Evolutionary conservation across 2,797 vertebrate genomes (phyloP).

Genomic region (Meda fulgida): DNA sequence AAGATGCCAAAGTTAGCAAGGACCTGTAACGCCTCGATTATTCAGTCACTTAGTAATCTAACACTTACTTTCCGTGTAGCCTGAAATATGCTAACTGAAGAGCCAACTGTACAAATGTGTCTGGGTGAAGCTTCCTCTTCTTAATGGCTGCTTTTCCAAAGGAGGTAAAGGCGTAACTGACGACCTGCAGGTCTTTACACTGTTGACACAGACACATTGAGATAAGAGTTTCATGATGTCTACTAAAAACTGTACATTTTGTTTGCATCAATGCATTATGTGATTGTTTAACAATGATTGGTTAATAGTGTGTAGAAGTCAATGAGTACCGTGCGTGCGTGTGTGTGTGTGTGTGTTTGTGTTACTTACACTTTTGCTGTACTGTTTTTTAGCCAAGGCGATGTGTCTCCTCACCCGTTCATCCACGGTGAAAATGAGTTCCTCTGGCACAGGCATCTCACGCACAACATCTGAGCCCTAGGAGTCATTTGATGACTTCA

Average conservation of each 20-base stretch:
- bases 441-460: slow-evolving; percentile 81
- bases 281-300: background rate
- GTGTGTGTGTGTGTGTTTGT: slow-evolving; percentile 16
- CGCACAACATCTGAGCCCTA: slow-evolving; percentile 84
- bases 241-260: background rate
- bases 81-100: slow-evolving; percentile 91
- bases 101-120: slow-evolving; percentile 93
- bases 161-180: slow-evolving; percentile 83
- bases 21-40: background rate
- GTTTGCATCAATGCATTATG: background rate
- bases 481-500: slow-evolving; percentile 39
- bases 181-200: slow-evolving; percentile 84
- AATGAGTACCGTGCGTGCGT: background rate
- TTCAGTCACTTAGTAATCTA: background rate
- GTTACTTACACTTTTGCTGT: slow-evolving; percentile 79
- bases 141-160: slow-evolving; percentile 91
- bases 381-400: slow-evolving; percentile 80
- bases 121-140: slow-evolving; percentile 88
- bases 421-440: slow-evolving; percentile 90
- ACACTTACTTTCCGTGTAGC: slow-evolving; percentile 82
- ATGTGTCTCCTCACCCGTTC: slow-evolving; percentile 79
- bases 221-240: background rate
- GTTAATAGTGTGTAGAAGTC: background rate
- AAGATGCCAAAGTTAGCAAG: background rate
- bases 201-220: slow-evolving; percentile 61